Percentiles rank a stretch among this genome's conserved stretches.
Evolutionary conservation across 1,140 invertebrate genomes (phyloP).

Genomic region (Zaprionus africanus): DNA sequence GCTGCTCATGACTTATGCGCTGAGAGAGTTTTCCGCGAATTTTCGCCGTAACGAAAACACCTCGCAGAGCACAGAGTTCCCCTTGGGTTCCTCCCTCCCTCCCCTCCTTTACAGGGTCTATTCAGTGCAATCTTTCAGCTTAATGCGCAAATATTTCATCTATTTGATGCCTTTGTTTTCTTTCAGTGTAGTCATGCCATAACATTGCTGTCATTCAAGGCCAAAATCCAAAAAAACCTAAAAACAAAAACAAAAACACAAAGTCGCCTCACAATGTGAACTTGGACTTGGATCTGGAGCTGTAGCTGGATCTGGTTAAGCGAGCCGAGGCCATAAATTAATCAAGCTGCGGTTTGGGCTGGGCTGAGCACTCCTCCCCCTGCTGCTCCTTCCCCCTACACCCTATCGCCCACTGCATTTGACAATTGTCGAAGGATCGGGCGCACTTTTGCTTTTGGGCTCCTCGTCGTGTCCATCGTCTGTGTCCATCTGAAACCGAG

Average conservation of each 20-base stretch:
- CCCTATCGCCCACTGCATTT: constrained; percentile 23
- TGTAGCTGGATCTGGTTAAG: constrained; percentile 25
- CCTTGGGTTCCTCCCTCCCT: neutral
- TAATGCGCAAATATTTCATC: neutral
- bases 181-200: constrained; percentile 17
- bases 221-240: constrained; percentile 51
- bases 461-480: constrained; percentile 19
- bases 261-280: constrained; percentile 50
- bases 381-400: neutral
- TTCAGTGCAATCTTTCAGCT: neutral
- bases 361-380: constrained; percentile 4
- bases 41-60: constrained; percentile 39
- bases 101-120: neutral
- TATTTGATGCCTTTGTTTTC: neutral
- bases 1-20: constrained; percentile 50
- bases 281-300: constrained; percentile 29
- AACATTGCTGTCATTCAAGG: constrained; percentile 65
- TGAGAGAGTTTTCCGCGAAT: constrained; percentile 55
- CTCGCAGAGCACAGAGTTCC: neutral
- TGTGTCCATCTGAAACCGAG: constrained; percentile 49
- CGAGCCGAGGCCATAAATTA: constrained; percentile 66
- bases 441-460: constrained; percentile 46
- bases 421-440: constrained; percentile 38
- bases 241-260: constrained; percentile 25
- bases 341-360: constrained; percentile 57